Conservation (phyloP, 1,140 invertebrate species). For the Ditylenchus dipsaci region DNA sequence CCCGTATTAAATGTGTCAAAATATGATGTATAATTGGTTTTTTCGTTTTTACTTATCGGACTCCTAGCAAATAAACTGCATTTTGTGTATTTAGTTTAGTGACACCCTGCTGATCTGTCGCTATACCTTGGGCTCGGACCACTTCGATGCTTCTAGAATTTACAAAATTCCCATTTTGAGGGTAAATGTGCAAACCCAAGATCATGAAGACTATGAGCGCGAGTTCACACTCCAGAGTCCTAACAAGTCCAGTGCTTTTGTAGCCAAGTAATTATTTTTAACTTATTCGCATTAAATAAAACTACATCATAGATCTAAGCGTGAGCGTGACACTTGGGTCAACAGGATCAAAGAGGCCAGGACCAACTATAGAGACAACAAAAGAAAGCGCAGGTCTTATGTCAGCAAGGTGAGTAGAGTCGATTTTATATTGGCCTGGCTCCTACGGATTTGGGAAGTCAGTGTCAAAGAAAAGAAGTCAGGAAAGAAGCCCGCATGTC, state of each 20-base stretch:
- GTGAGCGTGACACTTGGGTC: slow-evolving; percentile 36
- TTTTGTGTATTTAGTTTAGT: slow-evolving; percentile 29
- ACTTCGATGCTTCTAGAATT: slow-evolving; percentile 31
- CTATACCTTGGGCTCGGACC: slow-evolving; percentile 38
- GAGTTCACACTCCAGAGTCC: slow-evolving; percentile 39
- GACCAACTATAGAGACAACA: background rate
- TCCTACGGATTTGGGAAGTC: background rate
- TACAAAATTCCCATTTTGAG: slow-evolving; percentile 44
- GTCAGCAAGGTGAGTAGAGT: background rate
- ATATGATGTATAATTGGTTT: too few relatives aligned
- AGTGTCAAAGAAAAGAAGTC: too few relatives aligned
- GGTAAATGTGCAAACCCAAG: slow-evolving; percentile 29
- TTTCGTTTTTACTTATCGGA: too few relatives aligned
- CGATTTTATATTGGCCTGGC: background rate
- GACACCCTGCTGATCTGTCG: slow-evolving; percentile 42
- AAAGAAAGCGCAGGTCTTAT: background rate
- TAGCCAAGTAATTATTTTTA: slow-evolving; percentile 23
- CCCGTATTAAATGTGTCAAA: too few relatives aligned
- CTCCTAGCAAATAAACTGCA: too few relatives aligned
- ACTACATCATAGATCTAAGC: slow-evolving; percentile 18
- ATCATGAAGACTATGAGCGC: slow-evolving; percentile 45
- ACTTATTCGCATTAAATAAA: background rate
- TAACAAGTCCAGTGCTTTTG: slow-evolving; percentile 36
- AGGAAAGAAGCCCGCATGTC: too few relatives aligned
- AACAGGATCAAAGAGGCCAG: slow-evolving; percentile 30